Base-by-base conservation (phyloP, 2,113 vertebrate genomes). In the Ophiodon elongatus region DNA sequence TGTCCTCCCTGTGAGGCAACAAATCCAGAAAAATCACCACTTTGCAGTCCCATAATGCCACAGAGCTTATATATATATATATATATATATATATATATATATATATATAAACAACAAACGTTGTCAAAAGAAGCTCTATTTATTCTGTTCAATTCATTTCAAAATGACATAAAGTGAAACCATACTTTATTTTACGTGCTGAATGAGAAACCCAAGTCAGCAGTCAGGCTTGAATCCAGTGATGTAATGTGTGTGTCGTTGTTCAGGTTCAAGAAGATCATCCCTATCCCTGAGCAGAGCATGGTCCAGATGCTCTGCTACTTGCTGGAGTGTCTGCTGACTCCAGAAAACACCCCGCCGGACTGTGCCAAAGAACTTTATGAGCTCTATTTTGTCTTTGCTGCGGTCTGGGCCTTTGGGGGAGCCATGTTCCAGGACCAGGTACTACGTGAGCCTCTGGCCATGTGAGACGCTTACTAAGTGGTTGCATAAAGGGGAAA, bases 311-410 rank as follows among this genome's bases (percentile, higher is more conserved):
- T 94, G 95, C 79, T 99, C 72, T 99, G 98, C 80, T 93, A 96
- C 91, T 96, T 99, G 70, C 96, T 99, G 0, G 97, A 99, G 76
- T 97, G 97, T 84, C 95, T 99, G 76, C 95, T 99, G 70, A 97
- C 95, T 0, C 91, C 95, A n/a, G 96, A 98, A 59, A 94, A 96
- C 89, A 96, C 97, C 0, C 97, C 97, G 29, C 87, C 95, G 0
- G 97, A 99, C 89, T 97, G 95, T 41, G 94, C 96, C 85, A 98
- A 97, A 85, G 98, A 99, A 62, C 95, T 96, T 3, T 97, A 98
- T 8, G 98, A 99, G 83, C 97, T 99, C 59, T 98, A 99, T 88
- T 99, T 99, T 88, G 97, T 97, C 77, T 99, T 99, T 79, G 97
- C 97, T 75, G 96, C 96, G 0, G 86, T 98, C 90, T 99, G 98